A percentile compares a stretch with the other conserved stretches of the same genome.
These are phyloP conservation scores for Drosophila yooni DNA, from an alignment of 2,888 invertebrate genomes.

Conservation along the genomic window DNA sequence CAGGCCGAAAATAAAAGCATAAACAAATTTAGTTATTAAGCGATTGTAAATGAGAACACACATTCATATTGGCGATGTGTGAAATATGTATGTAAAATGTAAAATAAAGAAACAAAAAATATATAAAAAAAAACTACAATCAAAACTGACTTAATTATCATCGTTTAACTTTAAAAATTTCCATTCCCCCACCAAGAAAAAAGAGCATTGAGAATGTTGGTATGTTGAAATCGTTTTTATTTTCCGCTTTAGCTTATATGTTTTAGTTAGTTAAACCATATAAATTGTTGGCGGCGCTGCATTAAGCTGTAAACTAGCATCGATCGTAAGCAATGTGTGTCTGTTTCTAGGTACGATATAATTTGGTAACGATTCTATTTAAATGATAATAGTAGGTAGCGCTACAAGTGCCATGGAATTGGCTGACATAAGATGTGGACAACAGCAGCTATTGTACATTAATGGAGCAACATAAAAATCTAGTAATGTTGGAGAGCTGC, in stretches of 20 bases:
- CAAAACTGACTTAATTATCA: not conserved
- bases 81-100: constrained; percentile 83
- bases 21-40: constrained; percentile 75
- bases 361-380: constrained; percentile 58
- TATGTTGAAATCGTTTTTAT: constrained; percentile 65
- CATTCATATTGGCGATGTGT: constrained; percentile 73
- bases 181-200: not conserved
- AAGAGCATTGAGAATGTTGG: not conserved
- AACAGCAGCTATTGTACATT: constrained; percentile 43
- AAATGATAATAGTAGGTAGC: constrained; percentile 29
- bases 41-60: constrained; percentile 75
- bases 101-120: constrained; percentile 81
- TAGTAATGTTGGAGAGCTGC: constrained; percentile 25
- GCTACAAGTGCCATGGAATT: constrained; percentile 10
- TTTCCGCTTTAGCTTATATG: constrained; percentile 50
- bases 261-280: constrained; percentile 42
- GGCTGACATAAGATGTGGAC: constrained; percentile 10
- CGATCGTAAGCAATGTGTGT: constrained; percentile 43
- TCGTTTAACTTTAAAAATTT: not conserved
- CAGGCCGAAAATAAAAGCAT: constrained; percentile 61
- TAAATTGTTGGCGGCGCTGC: constrained; percentile 31
- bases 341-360: constrained; percentile 63
- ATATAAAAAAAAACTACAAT: constrained; percentile 62
- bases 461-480: constrained; percentile 42
- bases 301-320: constrained; percentile 49